A percentile compares a stretch with the other conserved stretches of the same genome.
Evolutionary conservation across 2,888 invertebrate species (phyloP).

Genomic region (Oscheius onirici): DNA sequence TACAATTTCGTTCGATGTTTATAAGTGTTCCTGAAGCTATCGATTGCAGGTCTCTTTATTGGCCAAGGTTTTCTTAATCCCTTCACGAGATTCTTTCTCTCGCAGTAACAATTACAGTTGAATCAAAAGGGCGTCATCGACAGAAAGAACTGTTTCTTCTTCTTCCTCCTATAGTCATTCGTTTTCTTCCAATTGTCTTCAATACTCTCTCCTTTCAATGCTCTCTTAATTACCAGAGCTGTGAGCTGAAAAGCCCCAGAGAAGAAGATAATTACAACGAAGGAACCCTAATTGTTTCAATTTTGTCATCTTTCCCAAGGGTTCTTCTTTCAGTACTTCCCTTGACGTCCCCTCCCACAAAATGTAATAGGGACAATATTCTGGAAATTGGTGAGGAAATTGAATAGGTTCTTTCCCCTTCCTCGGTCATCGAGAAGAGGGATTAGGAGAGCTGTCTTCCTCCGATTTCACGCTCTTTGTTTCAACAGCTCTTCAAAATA

Average conservation of each 20-base stretch:
- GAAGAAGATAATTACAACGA: conserved; percentile 5
- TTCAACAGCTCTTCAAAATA: background rate
- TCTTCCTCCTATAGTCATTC: conserved; percentile 3
- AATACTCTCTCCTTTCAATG: conserved; percentile 7
- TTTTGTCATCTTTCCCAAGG: conserved; percentile 5
- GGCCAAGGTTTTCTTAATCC: background rate
- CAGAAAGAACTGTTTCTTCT: background rate
- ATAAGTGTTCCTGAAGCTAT: background rate
- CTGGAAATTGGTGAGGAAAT: conserved; percentile 1
- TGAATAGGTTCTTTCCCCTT: background rate
- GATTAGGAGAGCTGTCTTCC: background rate
- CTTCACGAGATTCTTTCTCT: background rate
- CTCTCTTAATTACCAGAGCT: background rate
- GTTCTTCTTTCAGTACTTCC: conserved; percentile 2
- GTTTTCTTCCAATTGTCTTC: conserved; percentile 29
- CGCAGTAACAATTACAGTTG: background rate
- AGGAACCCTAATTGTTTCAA: conserved; percentile 1
- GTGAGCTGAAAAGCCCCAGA: background rate
- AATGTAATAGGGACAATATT: background rate
- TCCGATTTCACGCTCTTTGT: background rate
- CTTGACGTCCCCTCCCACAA: background rate
- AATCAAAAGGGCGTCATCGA: too few relatives aligned
- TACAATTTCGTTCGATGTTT: background rate
- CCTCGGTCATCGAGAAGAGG: background rate
- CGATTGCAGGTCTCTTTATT: background rate